Percentiles rank a stretch among this genome's conserved stretches.
These are phyloP conservation scores for Vollenhovia emeryi DNA, from an alignment of 1,140 invertebrate genomes.

Conservation along the genomic window DNA sequence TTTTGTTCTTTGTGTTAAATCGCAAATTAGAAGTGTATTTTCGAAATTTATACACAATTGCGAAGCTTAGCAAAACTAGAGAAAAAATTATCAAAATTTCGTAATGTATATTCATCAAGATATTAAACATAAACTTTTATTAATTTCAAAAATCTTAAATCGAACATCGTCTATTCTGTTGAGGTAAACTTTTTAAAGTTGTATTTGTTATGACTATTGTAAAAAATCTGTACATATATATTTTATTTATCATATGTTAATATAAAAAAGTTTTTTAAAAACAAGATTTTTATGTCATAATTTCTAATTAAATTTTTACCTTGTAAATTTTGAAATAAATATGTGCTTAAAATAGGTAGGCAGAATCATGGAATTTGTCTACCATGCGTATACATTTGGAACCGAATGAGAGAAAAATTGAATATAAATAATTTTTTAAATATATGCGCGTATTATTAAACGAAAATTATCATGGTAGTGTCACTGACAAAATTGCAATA, in stretches of 20 bases:
- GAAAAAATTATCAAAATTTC: background rate
- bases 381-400: background rate
- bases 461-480: background rate
- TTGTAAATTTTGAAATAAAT: background rate
- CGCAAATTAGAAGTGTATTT: background rate
- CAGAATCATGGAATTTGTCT: background rate
- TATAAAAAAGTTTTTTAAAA: background rate
- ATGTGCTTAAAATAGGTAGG: background rate
- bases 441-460: constrained; percentile 61
- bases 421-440: constrained; percentile 77
- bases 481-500: background rate
- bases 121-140: background rate
- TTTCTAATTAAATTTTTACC: background rate
- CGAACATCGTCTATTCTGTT: background rate
- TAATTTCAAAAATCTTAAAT: constrained; percentile 5
- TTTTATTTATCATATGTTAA: background rate
- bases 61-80: background rate
- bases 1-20: background rate
- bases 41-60: background rate
- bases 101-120: background rate
- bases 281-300: background rate
- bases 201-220: background rate
- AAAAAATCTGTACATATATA: background rate
- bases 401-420: background rate
- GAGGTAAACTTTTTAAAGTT: background rate